Percentiles rank a stretch among this genome's conserved stretches.
Evolutionary conservation across 2,888 invertebrate genomes (phyloP).

Genomic region (Ophion obscuratus): DNA sequence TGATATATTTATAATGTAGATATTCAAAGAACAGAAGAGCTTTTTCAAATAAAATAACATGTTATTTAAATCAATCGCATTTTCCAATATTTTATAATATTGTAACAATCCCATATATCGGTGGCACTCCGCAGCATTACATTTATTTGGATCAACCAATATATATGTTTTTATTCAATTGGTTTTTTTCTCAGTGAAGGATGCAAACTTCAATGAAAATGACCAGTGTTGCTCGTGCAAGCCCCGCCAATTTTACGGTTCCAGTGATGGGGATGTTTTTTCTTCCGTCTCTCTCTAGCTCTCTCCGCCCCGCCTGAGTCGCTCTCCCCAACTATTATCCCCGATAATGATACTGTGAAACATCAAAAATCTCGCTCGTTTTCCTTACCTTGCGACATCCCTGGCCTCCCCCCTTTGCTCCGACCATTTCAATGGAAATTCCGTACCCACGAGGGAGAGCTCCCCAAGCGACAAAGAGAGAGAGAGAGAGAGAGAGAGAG

Average conservation of each 20-base stretch:
- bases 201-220: too few species aligned
- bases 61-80: too few species aligned
- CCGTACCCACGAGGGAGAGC: conserved; percentile 40
- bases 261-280: conserved; percentile 13
- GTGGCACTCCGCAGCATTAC: too few species aligned
- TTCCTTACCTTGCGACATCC: background rate
- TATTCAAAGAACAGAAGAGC: too few species aligned
- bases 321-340: background rate
- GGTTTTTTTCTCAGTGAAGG: too few species aligned
- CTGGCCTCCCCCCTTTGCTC: conserved; percentile 10
- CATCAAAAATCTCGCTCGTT: conserved; percentile 20
- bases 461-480: background rate
- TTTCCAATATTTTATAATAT: too few species aligned
- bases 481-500: background rate
- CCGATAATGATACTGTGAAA: conserved; percentile 35
- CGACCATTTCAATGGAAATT: conserved; percentile 38
- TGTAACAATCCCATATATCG: too few species aligned
- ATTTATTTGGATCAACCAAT: too few species aligned
- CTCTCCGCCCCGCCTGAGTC: conserved; percentile 7
- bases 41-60: too few species aligned
- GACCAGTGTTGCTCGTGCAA: conserved; percentile 34
- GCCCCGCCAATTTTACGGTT: conserved; percentile 44
- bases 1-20: too few species aligned
- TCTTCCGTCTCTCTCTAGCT: background rate
- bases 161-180: too few species aligned